These are phyloP conservation scores for Chironex yamaguchii DNA, from an alignment of 30 jellyfish, hydroid and myxozoan genomes.

Conservation along the genomic window DNA sequence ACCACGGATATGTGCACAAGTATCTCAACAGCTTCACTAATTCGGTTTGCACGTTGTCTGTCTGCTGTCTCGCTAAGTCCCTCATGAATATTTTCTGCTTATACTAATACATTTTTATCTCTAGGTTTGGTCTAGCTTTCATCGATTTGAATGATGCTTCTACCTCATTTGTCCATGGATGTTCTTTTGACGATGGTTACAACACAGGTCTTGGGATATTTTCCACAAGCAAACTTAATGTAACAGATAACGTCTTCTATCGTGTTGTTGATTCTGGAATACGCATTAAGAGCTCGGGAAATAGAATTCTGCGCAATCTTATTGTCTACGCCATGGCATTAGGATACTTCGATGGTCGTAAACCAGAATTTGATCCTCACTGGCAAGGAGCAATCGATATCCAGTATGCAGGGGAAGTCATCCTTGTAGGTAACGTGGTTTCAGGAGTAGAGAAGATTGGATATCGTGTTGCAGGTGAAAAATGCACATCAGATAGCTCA, in stretches of 20 bases:
- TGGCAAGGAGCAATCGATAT: conserved; percentile 98
- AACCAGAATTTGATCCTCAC: conserved; percentile 53
- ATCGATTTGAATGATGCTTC: conserved; percentile 51
- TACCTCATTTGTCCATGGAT: conserved; percentile 77
- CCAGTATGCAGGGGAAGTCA: conserved; percentile 42
- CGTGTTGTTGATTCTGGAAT: conserved; percentile 89
- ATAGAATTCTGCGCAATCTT: conserved; percentile 72
- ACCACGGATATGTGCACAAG: no score
- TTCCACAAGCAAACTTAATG: conserved; percentile 78
- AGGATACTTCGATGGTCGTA: conserved; percentile 58
- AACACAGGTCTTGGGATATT: conserved; percentile 86
- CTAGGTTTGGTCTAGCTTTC: conserved; percentile 72
- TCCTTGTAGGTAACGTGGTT: conserved; percentile 74
- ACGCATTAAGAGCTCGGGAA: conserved; percentile 77
- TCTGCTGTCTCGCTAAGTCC: no score
- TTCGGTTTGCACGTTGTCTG: no score
- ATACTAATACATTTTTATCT: no score
- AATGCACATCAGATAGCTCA: conserved; percentile 51
- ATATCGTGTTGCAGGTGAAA: conserved; percentile 62
- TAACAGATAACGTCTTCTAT: conserved; percentile 80
- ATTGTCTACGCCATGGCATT: conserved; percentile 66
- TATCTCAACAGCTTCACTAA: no score
- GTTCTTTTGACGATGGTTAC: conserved; percentile 85
- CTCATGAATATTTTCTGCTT: no score
- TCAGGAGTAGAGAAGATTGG: conserved; percentile 97